Evolutionary conservation across 2,113 vertebrate species (phyloP).

Genomic region (Serranochromis macrocephalus): DNA sequence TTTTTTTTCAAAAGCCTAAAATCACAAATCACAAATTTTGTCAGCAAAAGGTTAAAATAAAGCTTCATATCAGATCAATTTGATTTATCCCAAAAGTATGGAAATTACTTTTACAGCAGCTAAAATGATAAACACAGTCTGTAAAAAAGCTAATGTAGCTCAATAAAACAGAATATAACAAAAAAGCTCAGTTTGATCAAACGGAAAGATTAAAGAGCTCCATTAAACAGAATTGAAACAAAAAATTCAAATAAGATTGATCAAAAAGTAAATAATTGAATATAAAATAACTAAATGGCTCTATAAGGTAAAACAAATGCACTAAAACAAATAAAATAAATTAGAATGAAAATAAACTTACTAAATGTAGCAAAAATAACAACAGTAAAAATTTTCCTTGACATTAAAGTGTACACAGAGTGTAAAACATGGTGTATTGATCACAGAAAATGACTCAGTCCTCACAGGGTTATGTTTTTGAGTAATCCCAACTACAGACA

Average conservation of each 20-base stretch:
- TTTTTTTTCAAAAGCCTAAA: background rate
- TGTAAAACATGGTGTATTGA: background rate
- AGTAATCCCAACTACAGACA: background rate
- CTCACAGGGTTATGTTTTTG: background rate
- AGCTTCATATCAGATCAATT: background rate
- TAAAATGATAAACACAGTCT: background rate
- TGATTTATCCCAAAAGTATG: background rate
- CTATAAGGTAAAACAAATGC: background rate
- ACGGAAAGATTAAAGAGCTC: rapidly evolving
- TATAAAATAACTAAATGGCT: background rate
- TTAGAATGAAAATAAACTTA: background rate
- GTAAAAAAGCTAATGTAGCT: background rate
- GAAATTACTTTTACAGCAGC: background rate
- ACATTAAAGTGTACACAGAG: background rate
- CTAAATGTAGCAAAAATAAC: background rate
- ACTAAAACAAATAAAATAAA: background rate
- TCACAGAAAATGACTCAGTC: background rate
- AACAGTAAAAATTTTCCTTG: rapidly evolving
- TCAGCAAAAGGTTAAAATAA: background rate
- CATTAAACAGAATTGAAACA: rapidly evolving
- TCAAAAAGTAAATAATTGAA: background rate
- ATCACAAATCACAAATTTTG: background rate
- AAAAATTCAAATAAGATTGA: background rate
- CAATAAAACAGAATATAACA: background rate
- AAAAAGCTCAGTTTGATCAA: background rate